Evolutionary conservation across 2,113 vertebrate genomes (phyloP).

Genomic region (Xenopus borealis): DNA sequence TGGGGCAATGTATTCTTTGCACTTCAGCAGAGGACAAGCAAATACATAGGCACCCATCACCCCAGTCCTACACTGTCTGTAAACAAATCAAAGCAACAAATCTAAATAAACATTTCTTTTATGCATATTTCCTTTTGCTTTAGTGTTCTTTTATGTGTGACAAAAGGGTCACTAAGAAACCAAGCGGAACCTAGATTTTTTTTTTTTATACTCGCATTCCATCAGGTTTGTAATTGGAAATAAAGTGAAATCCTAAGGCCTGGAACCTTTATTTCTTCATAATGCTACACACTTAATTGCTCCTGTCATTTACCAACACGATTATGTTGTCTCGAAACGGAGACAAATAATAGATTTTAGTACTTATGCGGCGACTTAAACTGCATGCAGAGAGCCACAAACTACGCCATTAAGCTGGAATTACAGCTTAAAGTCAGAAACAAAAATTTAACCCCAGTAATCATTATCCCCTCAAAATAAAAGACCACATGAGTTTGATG

Average conservation of each 20-base stretch:
- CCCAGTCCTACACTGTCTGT: conserved; percentile 2
- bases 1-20: no score
- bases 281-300: conserved; percentile 51
- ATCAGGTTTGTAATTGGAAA: conserved; percentile 52
- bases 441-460: conserved; percentile 48
- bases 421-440: conserved; percentile 52
- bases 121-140: conserved; percentile 12
- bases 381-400: conserved; percentile 52
- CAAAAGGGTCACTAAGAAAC: conserved; percentile 45
- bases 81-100: conserved; percentile 7
- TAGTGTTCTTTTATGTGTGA: conserved; percentile 33
- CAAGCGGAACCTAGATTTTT: conserved; percentile 39
- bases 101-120: conserved; percentile 28
- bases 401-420: conserved; percentile 54
- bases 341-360: conserved; percentile 55
- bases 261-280: conserved; percentile 51
- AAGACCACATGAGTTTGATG: conserved; percentile 44
- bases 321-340: conserved; percentile 55
- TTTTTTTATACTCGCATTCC: conserved; percentile 37
- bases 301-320: conserved; percentile 53
- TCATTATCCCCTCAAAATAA: conserved; percentile 27
- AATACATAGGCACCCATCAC: background rate
- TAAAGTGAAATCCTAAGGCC: conserved; percentile 51
- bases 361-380: conserved; percentile 58
- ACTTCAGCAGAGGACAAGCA: no score